A percentile compares a stretch with the other conserved stretches of the same genome.
Evolutionary conservation across 2,797 vertebrate genomes (phyloP).

Genomic region (Chaetodon trifasciatus): DNA sequence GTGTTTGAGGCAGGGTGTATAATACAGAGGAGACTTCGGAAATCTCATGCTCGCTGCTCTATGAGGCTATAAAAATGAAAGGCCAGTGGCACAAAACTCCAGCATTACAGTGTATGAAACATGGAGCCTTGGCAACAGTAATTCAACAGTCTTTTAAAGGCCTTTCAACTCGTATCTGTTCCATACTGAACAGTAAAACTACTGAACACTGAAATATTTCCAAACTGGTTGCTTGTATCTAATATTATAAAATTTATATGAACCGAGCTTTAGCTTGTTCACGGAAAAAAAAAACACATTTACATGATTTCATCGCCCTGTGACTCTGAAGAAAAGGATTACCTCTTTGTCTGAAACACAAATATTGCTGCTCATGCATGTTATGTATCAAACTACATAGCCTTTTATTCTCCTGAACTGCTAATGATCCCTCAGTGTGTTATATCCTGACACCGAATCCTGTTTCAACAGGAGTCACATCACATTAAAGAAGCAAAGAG

Average conservation of each 20-base stretch:
- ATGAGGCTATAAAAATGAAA: slow-evolving; percentile 70
- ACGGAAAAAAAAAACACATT: slow-evolving; percentile 16
- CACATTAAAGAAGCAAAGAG: background rate
- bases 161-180: slow-evolving; percentile 69
- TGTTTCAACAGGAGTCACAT: background rate
- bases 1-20: slow-evolving; percentile 53
- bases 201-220: slow-evolving; percentile 63
- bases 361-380: background rate
- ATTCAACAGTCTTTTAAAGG: slow-evolving; percentile 50
- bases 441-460: background rate
- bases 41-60: slow-evolving; percentile 55
- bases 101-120: slow-evolving; percentile 65
- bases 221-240: slow-evolving; percentile 35
- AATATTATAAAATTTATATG: slow-evolving; percentile 51
- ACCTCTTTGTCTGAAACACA: slow-evolving; percentile 1
- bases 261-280: slow-evolving; percentile 31
- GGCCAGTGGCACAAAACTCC: slow-evolving; percentile 55
- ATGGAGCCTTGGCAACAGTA: slow-evolving; percentile 61
- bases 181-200: slow-evolving; percentile 71
- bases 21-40: slow-evolving; percentile 57
- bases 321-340: background rate
- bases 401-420: background rate
- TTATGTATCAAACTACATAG: background rate
- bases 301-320: slow-evolving; percentile 31
- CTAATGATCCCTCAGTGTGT: background rate